Percentiles rank a stretch among this genome's conserved stretches.
Conservation (phyloP, 2,113 vertebrate genomes). For the Plectropomus leopardus region DNA sequence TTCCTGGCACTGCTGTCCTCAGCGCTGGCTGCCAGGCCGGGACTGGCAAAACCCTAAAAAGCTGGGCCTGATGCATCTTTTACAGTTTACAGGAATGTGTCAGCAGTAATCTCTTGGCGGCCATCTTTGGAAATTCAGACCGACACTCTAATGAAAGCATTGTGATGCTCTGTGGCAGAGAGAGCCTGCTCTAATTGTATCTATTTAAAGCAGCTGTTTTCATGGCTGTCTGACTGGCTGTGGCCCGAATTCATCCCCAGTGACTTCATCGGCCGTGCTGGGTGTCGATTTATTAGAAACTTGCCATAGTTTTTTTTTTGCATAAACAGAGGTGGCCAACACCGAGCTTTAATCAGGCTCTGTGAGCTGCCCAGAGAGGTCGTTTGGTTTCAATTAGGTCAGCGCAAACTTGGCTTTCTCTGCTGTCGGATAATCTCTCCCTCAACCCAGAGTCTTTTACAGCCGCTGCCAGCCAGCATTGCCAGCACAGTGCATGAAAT, state of each 20-base stretch:
- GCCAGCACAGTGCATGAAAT: conserved; percentile 71
- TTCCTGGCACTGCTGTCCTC: conserved; percentile 64
- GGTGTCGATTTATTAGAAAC: conserved; percentile 87
- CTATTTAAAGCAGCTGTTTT: conserved; percentile 89
- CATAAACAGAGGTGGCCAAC: conserved; percentile 84
- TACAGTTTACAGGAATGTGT: conserved; percentile 85
- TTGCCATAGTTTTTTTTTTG: conserved; percentile 80
- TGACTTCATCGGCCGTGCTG: conserved; percentile 85
- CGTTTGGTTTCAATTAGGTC: conserved; percentile 90
- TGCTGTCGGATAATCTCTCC: conserved; percentile 79
- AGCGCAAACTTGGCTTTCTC: conserved; percentile 73
- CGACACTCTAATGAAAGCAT: conserved; percentile 79
- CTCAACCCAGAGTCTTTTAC: conserved; percentile 50
- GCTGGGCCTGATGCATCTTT: conserved; percentile 73
- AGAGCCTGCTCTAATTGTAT: conserved; percentile 77
- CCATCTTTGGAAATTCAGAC: conserved; percentile 81
- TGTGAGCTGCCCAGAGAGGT: conserved; percentile 83
- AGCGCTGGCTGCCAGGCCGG: conserved; percentile 60
- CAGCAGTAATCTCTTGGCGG: conserved; percentile 83
- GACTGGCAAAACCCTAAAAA: conserved; percentile 67
- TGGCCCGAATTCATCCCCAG: conserved; percentile 83
- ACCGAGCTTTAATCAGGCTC: conserved; percentile 79
- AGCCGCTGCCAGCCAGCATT: conserved; percentile 69
- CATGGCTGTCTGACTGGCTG: conserved; percentile 77
- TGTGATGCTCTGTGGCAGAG: conserved; percentile 76